Percentiles rank a stretch among this genome's conserved stretches.
Evolutionary conservation across 2,888 invertebrate species (phyloP).

Genomic region (Iselma pallidipennis): DNA sequence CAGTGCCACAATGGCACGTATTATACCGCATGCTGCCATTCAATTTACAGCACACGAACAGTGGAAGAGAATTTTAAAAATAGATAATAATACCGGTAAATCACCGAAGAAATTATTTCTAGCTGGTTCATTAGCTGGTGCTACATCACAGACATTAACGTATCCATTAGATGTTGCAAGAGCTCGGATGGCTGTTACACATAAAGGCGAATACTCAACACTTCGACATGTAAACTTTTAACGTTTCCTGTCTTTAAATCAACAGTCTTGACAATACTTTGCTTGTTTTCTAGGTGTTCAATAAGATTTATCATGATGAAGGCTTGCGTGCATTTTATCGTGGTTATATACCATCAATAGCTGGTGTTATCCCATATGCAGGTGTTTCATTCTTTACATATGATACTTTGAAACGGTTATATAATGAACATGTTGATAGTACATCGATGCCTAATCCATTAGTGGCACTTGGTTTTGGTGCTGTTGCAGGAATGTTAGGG

Average conservation of each 20-base stretch:
- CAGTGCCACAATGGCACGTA: conserved; percentile 97
- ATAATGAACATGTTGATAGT: conserved; percentile 55
- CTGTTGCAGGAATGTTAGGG: conserved; percentile 88
- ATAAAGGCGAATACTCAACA: conserved; percentile 71
- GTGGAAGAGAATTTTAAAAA: conserved; percentile 80
- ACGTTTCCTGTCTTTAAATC: background rate
- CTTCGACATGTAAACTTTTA: conserved; percentile 58
- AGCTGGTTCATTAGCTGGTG: conserved; percentile 94
- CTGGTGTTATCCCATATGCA: conserved; percentile 96
- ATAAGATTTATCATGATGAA: conserved; percentile 74
- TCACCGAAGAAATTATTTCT: conserved; percentile 67
- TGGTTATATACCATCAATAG: conserved; percentile 87
- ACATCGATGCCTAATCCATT: conserved; percentile 54
- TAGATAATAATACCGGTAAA: conserved; percentile 62
- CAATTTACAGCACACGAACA: conserved; percentile 99
- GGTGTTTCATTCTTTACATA: conserved; percentile 98
- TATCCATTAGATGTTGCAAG: conserved; percentile 97
- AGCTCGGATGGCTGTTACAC: conserved; percentile 96
- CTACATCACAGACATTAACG: conserved; percentile 91
- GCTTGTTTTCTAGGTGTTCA: conserved; percentile 49
- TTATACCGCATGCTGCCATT: conserved; percentile 95
- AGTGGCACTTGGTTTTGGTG: conserved; percentile 80
- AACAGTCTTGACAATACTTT: too few relatives aligned
- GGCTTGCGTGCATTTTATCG: conserved; percentile 78
- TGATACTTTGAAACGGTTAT: conserved; percentile 85